Percentiles rank a stretch among this genome's conserved stretches.
Evolutionary conservation across 2,888 invertebrate genomes (phyloP).

Genomic region (Biston stratarius): DNA sequence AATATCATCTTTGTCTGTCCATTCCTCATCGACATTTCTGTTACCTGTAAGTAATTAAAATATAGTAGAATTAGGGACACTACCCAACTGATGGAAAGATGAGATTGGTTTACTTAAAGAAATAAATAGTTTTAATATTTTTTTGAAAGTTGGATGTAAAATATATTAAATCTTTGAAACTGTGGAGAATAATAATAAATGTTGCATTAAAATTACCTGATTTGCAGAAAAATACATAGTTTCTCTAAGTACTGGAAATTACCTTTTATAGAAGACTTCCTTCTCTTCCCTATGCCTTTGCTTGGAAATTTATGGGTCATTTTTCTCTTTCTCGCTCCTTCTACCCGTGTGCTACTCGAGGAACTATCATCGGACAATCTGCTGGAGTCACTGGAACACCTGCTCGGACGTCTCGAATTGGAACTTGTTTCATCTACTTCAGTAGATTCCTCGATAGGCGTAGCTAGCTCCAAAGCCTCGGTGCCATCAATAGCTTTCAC

Average conservation of each 20-base stretch:
- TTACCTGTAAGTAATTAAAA: constrained; percentile 60
- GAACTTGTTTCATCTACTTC: constrained; percentile 66
- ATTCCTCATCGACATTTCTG: constrained; percentile 55
- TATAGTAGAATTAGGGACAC: background rate
- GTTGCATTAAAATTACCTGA: no score
- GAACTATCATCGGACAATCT: constrained; percentile 80
- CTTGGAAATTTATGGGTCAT: constrained; percentile 49
- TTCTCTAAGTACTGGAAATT: constrained; percentile 24
- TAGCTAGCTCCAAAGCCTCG: constrained; percentile 72
- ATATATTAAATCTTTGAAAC: no score
- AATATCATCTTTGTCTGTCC: constrained; percentile 62
- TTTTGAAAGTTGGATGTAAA: no score
- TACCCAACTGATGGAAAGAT: no score
- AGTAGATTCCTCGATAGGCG: constrained; percentile 58
- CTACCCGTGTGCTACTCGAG: constrained; percentile 68
- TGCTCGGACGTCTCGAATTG: constrained; percentile 73
- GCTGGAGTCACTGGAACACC: constrained; percentile 80
- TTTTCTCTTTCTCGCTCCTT: constrained; percentile 73
- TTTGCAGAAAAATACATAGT: no score
- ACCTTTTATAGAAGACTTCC: constrained; percentile 61
- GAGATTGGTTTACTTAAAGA: no score
- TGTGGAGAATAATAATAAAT: no score
- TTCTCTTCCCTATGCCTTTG: constrained; percentile 46
- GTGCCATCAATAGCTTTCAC: constrained; percentile 75
- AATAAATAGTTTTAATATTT: no score